A percentile compares a stretch with the other conserved stretches of the same genome.
These are phyloP conservation scores for Branchellion lobata DNA, from an alignment of 2,888 invertebrate genomes.

Conservation along the genomic window DNA sequence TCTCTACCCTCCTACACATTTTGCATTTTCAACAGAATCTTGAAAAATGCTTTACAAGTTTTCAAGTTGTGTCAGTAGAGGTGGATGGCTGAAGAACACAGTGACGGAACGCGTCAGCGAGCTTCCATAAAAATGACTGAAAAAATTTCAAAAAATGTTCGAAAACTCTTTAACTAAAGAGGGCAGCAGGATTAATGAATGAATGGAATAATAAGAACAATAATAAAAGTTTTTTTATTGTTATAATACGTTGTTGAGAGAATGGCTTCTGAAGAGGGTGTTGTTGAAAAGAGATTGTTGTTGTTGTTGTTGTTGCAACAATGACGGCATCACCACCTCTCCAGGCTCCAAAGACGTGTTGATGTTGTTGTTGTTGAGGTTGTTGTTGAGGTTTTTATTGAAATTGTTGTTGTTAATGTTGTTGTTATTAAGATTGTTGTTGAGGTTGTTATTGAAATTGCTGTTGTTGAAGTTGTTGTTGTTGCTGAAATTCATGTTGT, in stretches of 20 bases:
- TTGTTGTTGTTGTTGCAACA: constrained; percentile 16
- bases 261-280: too few relatives aligned
- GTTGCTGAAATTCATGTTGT: neutral
- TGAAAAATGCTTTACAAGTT: too few relatives aligned
- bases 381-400: neutral
- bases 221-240: neutral
- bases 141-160: too few relatives aligned
- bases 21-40: too few relatives aligned
- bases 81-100: too few relatives aligned
- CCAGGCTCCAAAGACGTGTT: neutral
- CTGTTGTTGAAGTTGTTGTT: neutral
- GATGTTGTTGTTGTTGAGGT: constrained; percentile 12
- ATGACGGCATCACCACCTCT: neutral
- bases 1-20: too few relatives aligned
- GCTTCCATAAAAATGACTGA: too few relatives aligned
- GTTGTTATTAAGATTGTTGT: neutral
- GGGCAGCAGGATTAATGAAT: too few relatives aligned
- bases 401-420: neutral
- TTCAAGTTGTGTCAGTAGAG: too few relatives aligned
- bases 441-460: neutral
- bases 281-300: constrained; percentile 4
- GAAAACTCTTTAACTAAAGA: too few relatives aligned
- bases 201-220: neutral
- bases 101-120: too few relatives aligned
- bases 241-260: neutral